A percentile compares a stretch with the other conserved stretches of the same genome.
phyloP scores from a whole-genome alignment of 2,888 invertebrate genomes.

The Agonopterix heracliana region DNA sequence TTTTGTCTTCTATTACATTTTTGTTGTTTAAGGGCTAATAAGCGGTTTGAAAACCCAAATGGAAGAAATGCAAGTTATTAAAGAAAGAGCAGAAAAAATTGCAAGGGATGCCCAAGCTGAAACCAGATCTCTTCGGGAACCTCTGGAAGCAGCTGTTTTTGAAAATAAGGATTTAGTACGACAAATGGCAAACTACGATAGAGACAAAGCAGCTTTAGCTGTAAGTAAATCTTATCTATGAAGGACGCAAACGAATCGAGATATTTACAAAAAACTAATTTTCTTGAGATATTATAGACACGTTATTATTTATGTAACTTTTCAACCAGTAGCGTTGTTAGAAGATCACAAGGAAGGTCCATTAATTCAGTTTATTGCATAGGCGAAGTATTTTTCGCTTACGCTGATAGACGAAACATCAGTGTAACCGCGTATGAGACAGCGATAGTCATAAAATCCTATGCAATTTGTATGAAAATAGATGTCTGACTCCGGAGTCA shows the following conservation, averaged over 20 bases:
- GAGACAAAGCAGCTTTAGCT: constrained; percentile 85
- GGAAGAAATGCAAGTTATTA: constrained; percentile 86
- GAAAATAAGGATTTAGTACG: constrained; percentile 84
- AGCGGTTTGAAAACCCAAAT: constrained; percentile 86
- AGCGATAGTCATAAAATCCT: no score
- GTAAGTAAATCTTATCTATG: constrained; percentile 45
- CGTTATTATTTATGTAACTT: no score
- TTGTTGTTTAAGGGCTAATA: constrained; percentile 76
- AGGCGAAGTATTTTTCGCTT: no score
- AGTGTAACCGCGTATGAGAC: no score
- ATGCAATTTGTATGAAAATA: no score
- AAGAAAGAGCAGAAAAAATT: constrained; percentile 85
- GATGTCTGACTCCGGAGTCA: no score
- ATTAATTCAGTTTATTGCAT: no score
- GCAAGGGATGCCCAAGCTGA: constrained; percentile 81
- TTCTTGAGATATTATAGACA: not conserved
- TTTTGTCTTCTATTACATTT: not conserved
- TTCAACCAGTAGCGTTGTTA: no score
- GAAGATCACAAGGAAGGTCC: no score
- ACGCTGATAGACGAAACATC: no score
- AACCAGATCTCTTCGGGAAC: constrained; percentile 83
- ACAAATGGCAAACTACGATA: constrained; percentile 89
- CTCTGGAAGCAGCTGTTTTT: constrained; percentile 81
- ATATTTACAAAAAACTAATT: no score
- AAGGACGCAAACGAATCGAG: no score